phyloP scores from a whole-genome alignment of 2,113 vertebrate species.

The Ceyx melanurus region DNA sequence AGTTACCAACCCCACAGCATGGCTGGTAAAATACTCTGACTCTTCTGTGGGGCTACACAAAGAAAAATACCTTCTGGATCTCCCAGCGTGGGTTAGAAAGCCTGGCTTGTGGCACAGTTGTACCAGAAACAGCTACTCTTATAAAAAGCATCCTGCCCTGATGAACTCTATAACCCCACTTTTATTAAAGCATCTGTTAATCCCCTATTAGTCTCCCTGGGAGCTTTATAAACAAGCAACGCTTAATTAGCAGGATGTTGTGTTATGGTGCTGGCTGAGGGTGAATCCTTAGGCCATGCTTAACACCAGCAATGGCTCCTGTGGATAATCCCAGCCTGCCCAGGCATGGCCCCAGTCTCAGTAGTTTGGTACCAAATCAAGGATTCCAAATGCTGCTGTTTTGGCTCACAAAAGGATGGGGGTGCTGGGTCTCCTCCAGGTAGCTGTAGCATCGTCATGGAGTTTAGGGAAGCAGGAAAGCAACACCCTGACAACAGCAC shows the following conservation, averaged over 20 bases:
- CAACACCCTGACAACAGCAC: background rate
- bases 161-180: background rate
- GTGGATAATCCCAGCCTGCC: background rate
- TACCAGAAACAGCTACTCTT: background rate
- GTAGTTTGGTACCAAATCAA: background rate
- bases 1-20: too few relatives aligned
- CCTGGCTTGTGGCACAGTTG: rapidly evolving
- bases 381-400: background rate
- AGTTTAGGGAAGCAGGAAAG: background rate
- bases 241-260: background rate
- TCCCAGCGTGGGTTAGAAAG: background rate
- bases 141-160: background rate
- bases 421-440: background rate
- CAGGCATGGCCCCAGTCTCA: rapidly evolving
- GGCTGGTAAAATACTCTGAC: too few relatives aligned
- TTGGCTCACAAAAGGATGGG: background rate
- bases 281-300: background rate
- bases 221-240: background rate
- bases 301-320: background rate
- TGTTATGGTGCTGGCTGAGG: background rate
- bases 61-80: too few relatives aligned
- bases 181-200: background rate
- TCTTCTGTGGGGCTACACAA: too few relatives aligned
- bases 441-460: background rate
- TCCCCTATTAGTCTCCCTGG: background rate